These are phyloP conservation scores for Callorhinus ursinus DNA, from an alignment of 2,113 vertebrate genomes.

Conservation along the genomic window DNA sequence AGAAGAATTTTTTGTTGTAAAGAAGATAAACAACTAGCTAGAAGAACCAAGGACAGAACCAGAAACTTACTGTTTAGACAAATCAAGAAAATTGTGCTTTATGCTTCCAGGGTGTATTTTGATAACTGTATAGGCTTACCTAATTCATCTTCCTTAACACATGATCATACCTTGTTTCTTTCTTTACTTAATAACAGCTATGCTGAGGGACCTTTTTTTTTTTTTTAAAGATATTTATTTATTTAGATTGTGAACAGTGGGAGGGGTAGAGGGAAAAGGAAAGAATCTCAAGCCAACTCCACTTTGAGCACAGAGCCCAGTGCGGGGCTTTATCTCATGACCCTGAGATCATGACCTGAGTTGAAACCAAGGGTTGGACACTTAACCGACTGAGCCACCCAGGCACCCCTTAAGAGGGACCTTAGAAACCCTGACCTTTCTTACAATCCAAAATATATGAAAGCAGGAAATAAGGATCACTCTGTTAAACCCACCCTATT, in stretches of 20 bases:
- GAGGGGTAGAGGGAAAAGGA: neutral
- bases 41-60: neutral
- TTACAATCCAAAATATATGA: neutral
- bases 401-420: neutral
- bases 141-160: neutral
- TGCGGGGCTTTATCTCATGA: neutral
- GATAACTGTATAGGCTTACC: neutral
- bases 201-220: neutral
- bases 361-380: neutral
- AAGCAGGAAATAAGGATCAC: neutral
- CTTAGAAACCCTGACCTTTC: neutral
- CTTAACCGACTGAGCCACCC: neutral
- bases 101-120: neutral
- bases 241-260: too few species aligned
- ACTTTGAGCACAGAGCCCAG: neutral
- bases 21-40: constrained; percentile 12
- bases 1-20: neutral
- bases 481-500: neutral
- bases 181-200: constrained; percentile 10
- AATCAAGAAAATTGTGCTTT: constrained; percentile 34
- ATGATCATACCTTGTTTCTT: neutral
- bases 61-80: neutral
- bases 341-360: neutral
- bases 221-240: neutral
- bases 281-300: neutral